Conservation (phyloP, 2,888 invertebrate genomes). For the Xylota sylvarum region DNA sequence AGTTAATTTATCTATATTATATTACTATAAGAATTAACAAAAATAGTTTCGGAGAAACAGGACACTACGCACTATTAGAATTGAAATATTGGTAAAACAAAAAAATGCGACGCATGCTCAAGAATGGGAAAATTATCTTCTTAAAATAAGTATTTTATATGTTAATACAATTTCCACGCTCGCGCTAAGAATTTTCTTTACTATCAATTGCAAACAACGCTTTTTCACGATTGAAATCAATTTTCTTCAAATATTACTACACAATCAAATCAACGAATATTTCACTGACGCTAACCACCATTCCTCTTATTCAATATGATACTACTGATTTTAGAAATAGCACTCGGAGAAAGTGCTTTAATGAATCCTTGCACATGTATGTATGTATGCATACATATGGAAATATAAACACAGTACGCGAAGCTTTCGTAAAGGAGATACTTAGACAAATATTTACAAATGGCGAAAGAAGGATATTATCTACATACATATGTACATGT, state of each 20-base stretch:
- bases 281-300: neutral
- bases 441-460: neutral
- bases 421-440: neutral
- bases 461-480: neutral
- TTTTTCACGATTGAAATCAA: neutral
- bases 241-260: slow-evolving; percentile 1
- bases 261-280: neutral
- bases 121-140: neutral
- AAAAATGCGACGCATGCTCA: slow-evolving; percentile 66
- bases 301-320: slow-evolving; percentile 10
- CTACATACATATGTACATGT: neutral
- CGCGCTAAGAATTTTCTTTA: neutral
- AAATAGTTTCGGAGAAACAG: neutral
- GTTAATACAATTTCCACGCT: neutral
- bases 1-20: neutral
- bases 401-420: no score
- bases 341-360: neutral
- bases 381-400: neutral
- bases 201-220: neutral
- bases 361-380: slow-evolving; percentile 3
- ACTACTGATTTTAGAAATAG: slow-evolving; percentile 20
- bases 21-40: neutral
- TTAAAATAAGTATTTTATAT: neutral
- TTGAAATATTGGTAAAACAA: slow-evolving; percentile 20
- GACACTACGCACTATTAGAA: slow-evolving; percentile 24